Evolutionary conservation across 2,888 invertebrate species (phyloP).

Genomic region (Elaeidobius kamerunicus): DNA sequence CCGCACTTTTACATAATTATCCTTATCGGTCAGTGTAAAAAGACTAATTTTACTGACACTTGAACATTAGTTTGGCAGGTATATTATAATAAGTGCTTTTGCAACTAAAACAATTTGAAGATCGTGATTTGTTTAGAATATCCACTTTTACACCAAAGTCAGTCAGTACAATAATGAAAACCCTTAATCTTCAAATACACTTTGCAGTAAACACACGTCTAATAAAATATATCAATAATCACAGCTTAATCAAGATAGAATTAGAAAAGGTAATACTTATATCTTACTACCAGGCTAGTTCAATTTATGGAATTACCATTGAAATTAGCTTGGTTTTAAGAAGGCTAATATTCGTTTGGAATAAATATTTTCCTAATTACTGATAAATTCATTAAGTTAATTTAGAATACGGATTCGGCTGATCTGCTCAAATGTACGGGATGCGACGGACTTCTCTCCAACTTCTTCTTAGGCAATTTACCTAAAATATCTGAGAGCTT

Average conservation of each 20-base stretch:
- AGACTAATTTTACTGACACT: no score
- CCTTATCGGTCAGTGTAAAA: no score
- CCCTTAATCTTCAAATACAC: no score
- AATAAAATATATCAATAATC: slow-evolving; percentile 8
- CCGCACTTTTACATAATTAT: no score
- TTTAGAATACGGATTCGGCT: slow-evolving; percentile 76
- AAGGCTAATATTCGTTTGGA: not conserved
- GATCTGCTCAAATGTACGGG: slow-evolving; percentile 95
- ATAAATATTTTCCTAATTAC: not conserved
- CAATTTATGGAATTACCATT: not conserved
- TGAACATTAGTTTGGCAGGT: no score
- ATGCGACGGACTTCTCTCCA: slow-evolving; percentile 97
- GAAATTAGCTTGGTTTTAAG: not conserved
- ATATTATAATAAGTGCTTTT: no score
- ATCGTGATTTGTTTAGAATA: not conserved
- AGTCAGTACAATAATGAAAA: not conserved
- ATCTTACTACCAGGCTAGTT: not conserved
- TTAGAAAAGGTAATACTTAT: not conserved
- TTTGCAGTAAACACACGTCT: not conserved
- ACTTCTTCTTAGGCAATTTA: slow-evolving; percentile 90
- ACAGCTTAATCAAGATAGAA: slow-evolving; percentile 16
- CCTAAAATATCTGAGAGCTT: slow-evolving; percentile 81
- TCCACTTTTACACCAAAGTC: not conserved
- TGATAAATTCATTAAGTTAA: slow-evolving; percentile 5
- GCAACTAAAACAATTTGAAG: slow-evolving; percentile 4